Evolutionary conservation across 2,797 vertebrate species (phyloP), one percentile per base, ranked within the genome.

Genomic region (Onychomys arenicola): DNA sequence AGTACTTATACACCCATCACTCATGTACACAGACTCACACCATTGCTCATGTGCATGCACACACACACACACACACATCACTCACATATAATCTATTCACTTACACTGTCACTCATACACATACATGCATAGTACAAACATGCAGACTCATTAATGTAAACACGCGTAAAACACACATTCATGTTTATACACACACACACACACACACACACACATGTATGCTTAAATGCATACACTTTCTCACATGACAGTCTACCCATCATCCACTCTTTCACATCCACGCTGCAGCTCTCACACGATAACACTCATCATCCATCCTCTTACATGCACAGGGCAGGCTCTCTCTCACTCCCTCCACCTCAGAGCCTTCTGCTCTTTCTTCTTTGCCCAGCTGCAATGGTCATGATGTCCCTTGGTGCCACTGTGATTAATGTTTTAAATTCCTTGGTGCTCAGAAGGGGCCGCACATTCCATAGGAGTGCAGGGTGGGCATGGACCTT

Each of bases 61-160:
- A 25, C 12, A 49, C 46, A 49, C 8, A 49, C 49, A 5, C 0
- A 2, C 13, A 4, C 6, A 0, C 3, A 14, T 40, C 25, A 52
- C 12, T 73, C 7, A 43, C 77, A 32, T 10, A 40, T 13, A 82
- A 29, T 57, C 59, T 59, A 25, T n/a, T 27, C 55, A 82, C 55
- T 49, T 78, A 57, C 34, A 63, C 81, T 29, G 1, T 49, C 34
- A 52, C 11, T 16, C 57, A n/a, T 78, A 29, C 43, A 49, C 29
- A 23, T 34, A 34, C 27, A 43, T 32, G 17, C 27, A 19, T 65
- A 23, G 61, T 34, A 32, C 61, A 85, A 25, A 16, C 34, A 55
- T 29, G 23, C 12, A 6, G 17, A 43, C 71, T 37, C 63, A 65
- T 29, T 12, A 13, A 11, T 27, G 67, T 11, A 23, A 61, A 46